Evolutionary conservation across 2,113 vertebrate species (phyloP), one percentile per base, ranked within the genome.

Genomic region (Tinamus guttatus): DNA sequence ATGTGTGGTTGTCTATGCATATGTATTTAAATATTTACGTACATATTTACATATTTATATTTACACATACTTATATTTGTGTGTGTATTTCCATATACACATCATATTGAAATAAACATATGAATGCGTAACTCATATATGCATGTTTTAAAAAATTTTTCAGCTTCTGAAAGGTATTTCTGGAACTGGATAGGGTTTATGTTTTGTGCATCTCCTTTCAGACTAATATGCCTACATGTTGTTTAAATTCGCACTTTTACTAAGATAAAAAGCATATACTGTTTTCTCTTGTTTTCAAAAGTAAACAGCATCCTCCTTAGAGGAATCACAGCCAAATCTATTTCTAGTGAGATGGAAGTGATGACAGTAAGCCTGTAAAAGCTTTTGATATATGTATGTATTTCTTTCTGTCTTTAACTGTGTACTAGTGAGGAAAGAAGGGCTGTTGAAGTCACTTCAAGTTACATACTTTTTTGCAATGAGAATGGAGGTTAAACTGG

Each of bases 1-100:
- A 27, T 81, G 13, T 82, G 0, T 63, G 1, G 71, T 16, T 82
- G 0, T 70, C 1, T 74, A 8, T 38, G 4, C 41, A 2, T 51
- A 3, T 40, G 3, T 65, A 0, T 49, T 49, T 45, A 28, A 15
- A 24, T 40, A 28, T 24, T n/a, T n/a, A n/a, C n/a, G n/a, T n/a
- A n/a, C n/a, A n/a, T n/a, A 10, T 28, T 16, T 47, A 58, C 0
- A 1, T 51, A 41, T 32, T 5, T 68, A 15, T 69, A 38, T 54
- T 28, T 54, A 8, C 8, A 54, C 27, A 28, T 54, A 28, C 12
- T 28, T 54, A 54, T 28, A 28, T 28, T 27, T 54, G 24, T 54
- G 27, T 54, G 52, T 54, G 27, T 52, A 52, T 54, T 24, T 54
- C 25, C 14, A 28, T 54, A 28, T 54, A 28, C 14, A 14, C 52